Percentiles rank a stretch among this genome's conserved stretches.
Conservation (phyloP, 2,797 vertebrate species). For the Sebastes steindachneri region DNA sequence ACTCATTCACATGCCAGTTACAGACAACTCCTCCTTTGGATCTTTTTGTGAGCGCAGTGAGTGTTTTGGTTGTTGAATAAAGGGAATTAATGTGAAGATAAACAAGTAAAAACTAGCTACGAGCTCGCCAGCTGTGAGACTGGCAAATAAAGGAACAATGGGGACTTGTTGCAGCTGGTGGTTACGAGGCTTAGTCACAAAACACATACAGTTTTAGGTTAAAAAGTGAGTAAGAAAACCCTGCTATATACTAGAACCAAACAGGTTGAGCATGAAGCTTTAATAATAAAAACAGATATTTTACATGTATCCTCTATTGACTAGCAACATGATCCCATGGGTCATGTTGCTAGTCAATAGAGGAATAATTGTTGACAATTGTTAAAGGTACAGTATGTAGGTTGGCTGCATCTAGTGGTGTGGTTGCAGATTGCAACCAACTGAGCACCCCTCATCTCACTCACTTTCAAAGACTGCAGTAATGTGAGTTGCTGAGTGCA, state of each 20-base stretch:
- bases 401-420: no score
- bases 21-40: slow-evolving; percentile 22
- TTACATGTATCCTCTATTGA: not conserved
- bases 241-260: not conserved
- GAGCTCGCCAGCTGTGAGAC: slow-evolving; percentile 27
- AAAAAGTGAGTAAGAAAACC: not conserved
- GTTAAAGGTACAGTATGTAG: not conserved
- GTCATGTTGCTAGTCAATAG: no score
- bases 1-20: slow-evolving; percentile 53
- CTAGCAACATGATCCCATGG: not conserved
- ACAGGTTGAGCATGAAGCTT: not conserved
- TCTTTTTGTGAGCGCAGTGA: slow-evolving; percentile 1
- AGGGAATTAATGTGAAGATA: slow-evolving; percentile 63
- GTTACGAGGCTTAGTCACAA: slow-evolving; percentile 3
- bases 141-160: slow-evolving; percentile 51
- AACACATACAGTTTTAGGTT: not conserved
- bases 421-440: no score
- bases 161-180: slow-evolving; percentile 21
- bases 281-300: not conserved
- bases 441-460: no score
- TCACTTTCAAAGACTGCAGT: no score
- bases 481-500: no score
- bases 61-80: slow-evolving; percentile 30
- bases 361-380: not conserved
- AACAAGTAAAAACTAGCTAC: slow-evolving; percentile 37